phyloP scores from a whole-genome alignment of 92 coral and sea anemone species.

The Pocillopora meandrina region DNA sequence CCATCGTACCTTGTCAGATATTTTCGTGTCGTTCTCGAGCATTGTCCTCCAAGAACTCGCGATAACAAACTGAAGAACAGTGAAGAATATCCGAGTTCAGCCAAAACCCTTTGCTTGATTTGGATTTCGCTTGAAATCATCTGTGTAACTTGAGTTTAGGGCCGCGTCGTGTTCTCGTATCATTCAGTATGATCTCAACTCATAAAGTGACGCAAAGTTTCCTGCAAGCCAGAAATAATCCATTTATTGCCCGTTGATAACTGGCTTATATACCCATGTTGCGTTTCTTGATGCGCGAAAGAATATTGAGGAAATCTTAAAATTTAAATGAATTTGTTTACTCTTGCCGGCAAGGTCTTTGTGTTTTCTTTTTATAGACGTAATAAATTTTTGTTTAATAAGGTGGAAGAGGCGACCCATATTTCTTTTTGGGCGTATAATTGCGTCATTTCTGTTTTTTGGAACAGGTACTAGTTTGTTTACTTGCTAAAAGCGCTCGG shows the following conservation, averaged over 20 bases:
- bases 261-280: background rate
- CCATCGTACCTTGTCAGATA: background rate
- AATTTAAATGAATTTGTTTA: background rate
- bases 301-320: no score
- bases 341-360: background rate
- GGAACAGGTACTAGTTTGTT: constrained; percentile 7
- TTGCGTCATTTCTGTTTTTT: constrained; percentile 33
- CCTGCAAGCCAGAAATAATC: background rate
- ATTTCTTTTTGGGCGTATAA: constrained; percentile 7
- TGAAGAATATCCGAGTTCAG: no score
- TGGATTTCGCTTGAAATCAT: background rate
- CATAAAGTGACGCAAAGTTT: background rate
- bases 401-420: background rate
- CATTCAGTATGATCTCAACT: constrained; percentile 35
- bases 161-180: constrained; percentile 24
- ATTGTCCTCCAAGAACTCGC: background rate
- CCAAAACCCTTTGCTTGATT: background rate
- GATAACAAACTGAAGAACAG: background rate
- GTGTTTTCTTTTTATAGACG: background rate
- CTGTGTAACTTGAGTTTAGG: constrained; percentile 4
- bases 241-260: background rate
- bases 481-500: constrained; percentile 2
- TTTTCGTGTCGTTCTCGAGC: background rate
- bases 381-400: background rate
- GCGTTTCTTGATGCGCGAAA: background rate